Percentiles rank a stretch among this genome's conserved stretches.
Evolutionary conservation across 1,140 invertebrate species (phyloP).

Genomic region (Monochamus saltuarius): DNA sequence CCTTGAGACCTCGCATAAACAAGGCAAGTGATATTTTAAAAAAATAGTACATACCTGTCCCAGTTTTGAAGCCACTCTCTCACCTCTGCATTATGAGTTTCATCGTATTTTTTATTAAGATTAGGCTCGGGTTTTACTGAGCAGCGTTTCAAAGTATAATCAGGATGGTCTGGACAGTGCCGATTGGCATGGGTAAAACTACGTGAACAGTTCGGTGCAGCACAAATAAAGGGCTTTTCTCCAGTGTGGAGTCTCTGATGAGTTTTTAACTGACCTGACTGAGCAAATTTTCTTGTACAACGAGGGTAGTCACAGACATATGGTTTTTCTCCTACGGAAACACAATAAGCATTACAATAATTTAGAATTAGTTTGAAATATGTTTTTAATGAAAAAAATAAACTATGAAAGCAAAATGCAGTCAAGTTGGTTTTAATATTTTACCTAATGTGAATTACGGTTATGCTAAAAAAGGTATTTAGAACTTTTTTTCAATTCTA

Average conservation of each 20-base stretch:
- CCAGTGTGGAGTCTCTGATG: slow-evolving; percentile 81
- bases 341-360: not conserved
- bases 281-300: slow-evolving; percentile 76
- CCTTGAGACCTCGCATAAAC: too few relatives aligned
- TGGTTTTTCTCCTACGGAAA: slow-evolving; percentile 69
- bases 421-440: too few relatives aligned
- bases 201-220: slow-evolving; percentile 64
- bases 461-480: too few relatives aligned
- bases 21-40: too few relatives aligned
- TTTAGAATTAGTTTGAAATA: not conserved
- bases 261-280: slow-evolving; percentile 82
- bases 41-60: slow-evolving; percentile 61
- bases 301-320: slow-evolving; percentile 78
- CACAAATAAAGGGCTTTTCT: slow-evolving; percentile 79
- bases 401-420: too few relatives aligned
- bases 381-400: too few relatives aligned
- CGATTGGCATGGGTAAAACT: slow-evolving; percentile 82
- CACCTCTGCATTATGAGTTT: slow-evolving; percentile 46
- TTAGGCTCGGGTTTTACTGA: slow-evolving; percentile 59
- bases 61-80: slow-evolving; percentile 53
- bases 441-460: too few relatives aligned
- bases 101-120: slow-evolving; percentile 47
- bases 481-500: not conserved
- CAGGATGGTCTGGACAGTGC: slow-evolving; percentile 70
- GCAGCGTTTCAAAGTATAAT: slow-evolving; percentile 58